phyloP scores from a whole-genome alignment of 2,888 invertebrate genomes.

The Melieria omissa region DNA sequence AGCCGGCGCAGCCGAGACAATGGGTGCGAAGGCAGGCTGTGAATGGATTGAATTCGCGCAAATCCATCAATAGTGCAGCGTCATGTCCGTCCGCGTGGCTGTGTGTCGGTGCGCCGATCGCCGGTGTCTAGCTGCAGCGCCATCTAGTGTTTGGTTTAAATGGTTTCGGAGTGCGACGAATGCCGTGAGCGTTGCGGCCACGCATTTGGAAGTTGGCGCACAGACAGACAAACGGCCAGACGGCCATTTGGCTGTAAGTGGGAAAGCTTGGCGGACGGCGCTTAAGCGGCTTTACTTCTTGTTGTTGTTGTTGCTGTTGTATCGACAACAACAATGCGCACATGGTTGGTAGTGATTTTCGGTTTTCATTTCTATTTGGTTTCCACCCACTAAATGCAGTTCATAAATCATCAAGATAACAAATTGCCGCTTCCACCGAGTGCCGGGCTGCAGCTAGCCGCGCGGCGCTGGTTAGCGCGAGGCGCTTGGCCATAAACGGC shows the following conservation, averaged over 20 bases:
- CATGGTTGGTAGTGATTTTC: slow-evolving; percentile 4
- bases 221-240: slow-evolving; percentile 13
- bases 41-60: slow-evolving; percentile 48
- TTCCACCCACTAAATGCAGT: slow-evolving; percentile 59
- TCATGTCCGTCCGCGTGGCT: no score
- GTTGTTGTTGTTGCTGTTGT: slow-evolving; percentile 17
- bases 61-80: slow-evolving; percentile 56
- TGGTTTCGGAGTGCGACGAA: background rate
- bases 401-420: slow-evolving; percentile 65
- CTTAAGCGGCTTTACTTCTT: slow-evolving; percentile 15
- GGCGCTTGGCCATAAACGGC: background rate
- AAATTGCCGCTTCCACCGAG: slow-evolving; percentile 61
- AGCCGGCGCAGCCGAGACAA: background rate
- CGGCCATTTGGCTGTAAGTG: slow-evolving; percentile 1
- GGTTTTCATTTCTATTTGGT: slow-evolving; percentile 19
- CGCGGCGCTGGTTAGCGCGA: background rate
- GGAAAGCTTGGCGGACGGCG: slow-evolving; percentile 11
- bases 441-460: background rate
- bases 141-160: slow-evolving; percentile 44
- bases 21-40: slow-evolving; percentile 31
- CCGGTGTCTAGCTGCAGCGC: slow-evolving; percentile 48
- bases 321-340: background rate
- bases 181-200: background rate
- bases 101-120: no score
- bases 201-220: slow-evolving; percentile 1